These are phyloP conservation scores for Zosterops japonicus DNA, from an alignment of 2,113 vertebrate species.

Conservation along the genomic window DNA sequence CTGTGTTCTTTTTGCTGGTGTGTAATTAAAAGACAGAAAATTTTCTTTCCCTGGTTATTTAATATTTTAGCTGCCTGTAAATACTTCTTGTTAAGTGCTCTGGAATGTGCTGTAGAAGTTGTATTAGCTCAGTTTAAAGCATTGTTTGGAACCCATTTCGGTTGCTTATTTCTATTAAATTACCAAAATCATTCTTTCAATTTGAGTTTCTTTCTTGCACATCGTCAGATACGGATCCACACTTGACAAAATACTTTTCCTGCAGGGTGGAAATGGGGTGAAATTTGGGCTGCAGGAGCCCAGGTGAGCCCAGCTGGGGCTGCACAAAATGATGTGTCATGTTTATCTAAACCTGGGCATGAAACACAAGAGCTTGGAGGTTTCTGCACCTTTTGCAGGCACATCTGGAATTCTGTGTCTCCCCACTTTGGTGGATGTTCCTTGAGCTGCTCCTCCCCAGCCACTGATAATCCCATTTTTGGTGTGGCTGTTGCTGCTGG, in stretches of 20 bases:
- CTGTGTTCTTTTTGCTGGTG: conserved; percentile 78
- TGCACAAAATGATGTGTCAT: rapidly evolving
- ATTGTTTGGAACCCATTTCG: conserved; percentile 79
- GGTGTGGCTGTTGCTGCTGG: not conserved
- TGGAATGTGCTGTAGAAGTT: conserved; percentile 82
- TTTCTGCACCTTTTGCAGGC: too few species aligned
- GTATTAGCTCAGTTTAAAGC: conserved; percentile 76
- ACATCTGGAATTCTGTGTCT: not conserved
- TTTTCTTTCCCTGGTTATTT: conserved; percentile 78
- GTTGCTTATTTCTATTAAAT: conserved; percentile 84
- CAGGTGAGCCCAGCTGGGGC: not conserved
- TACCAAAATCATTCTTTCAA: conserved; percentile 72
- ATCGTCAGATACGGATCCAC: rapidly evolving
- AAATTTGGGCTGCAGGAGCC: not conserved
- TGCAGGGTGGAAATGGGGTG: not conserved
- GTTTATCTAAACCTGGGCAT: rapidly evolving
- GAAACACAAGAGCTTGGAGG: not conserved
- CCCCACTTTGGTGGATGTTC: not conserved
- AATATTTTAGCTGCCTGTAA: conserved; percentile 80
- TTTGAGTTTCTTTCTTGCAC: conserved; percentile 54
- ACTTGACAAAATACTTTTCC: not conserved
- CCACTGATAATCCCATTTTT: not conserved
- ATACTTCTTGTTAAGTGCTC: conserved; percentile 81
- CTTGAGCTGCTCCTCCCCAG: not conserved
- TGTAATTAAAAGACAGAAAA: conserved; percentile 70